Conservation (phyloP, 2,113 vertebrate genomes). For the Clarias batrachus region DNA sequence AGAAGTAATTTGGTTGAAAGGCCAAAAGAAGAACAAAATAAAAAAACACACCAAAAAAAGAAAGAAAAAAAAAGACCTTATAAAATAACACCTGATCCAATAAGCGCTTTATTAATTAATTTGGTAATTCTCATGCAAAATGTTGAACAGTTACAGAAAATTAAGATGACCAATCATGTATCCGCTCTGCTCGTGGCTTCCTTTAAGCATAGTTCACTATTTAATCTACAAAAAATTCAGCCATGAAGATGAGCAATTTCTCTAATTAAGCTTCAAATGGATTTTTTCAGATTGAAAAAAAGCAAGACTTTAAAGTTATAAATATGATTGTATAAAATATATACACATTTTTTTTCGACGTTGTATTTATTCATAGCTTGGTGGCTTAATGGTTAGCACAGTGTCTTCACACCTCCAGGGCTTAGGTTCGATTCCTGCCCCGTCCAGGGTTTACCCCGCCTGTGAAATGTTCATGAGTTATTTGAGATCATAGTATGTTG, state of each 20-base stretch:
- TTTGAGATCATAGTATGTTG: neutral
- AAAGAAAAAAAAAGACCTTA: too few species aligned
- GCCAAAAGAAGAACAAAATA: too few species aligned
- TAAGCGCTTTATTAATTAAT: neutral
- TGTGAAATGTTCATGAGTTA: neutral
- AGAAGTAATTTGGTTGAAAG: too few species aligned
- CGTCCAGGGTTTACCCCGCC: too few species aligned
- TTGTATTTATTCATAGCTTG: too few species aligned
- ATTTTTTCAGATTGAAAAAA: neutral
- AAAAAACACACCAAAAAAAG: too few species aligned
- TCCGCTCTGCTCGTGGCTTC: neutral
- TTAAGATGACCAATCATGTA: neutral
- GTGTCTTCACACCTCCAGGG: too few species aligned
- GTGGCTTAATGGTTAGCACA: too few species aligned
- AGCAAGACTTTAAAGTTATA: too few species aligned
- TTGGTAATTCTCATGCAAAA: neutral
- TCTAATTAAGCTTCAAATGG: neutral
- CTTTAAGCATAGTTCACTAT: neutral
- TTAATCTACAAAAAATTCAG: neutral
- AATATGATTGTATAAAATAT: too few species aligned
- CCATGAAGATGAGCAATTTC: neutral
- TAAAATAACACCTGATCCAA: neutral
- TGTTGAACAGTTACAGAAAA: neutral
- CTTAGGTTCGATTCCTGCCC: too few species aligned
- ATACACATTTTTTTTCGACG: too few species aligned